A percentile compares a stretch with the other conserved stretches of the same genome.
These are phyloP conservation scores for Heliconius cydno DNA, from an alignment of 2,888 invertebrate genomes.

Conservation along the genomic window DNA sequence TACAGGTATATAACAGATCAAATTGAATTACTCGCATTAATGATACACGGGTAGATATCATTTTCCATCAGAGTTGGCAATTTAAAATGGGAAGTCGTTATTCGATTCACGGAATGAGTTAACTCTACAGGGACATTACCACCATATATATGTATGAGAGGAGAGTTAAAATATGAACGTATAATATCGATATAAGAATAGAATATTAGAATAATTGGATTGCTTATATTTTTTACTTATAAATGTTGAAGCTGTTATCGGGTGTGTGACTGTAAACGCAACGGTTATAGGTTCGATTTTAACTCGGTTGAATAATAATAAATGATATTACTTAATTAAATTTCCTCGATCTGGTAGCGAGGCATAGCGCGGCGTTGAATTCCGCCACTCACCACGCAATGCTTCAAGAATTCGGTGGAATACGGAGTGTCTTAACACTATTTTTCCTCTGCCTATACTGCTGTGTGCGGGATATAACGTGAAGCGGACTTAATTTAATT, in stretches of 20 bases:
- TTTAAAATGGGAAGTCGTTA: conserved; percentile 63
- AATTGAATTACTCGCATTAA: conserved; percentile 27
- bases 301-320: background rate
- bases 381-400: background rate
- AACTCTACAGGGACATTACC: conserved; percentile 29
- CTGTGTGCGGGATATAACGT: background rate
- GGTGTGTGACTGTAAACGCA: background rate
- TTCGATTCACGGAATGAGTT: conserved; percentile 38
- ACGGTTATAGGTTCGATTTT: background rate
- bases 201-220: too few relatives aligned
- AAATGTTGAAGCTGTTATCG: too few relatives aligned
- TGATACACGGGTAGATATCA: conserved; percentile 33
- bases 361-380: background rate
- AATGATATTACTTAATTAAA: background rate
- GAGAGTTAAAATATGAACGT: too few relatives aligned
- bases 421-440: too few relatives aligned
- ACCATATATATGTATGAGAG: too few relatives aligned
- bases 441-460: background rate
- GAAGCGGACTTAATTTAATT: too few relatives aligned
- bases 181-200: too few relatives aligned
- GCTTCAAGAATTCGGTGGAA: background rate
- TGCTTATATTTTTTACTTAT: too few relatives aligned
- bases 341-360: background rate
- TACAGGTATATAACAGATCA: background rate
- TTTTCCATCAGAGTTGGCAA: conserved; percentile 57